Evolutionary conservation across 1,140 invertebrate genomes (phyloP).

Genomic region (Tetranychus urticae): DNA sequence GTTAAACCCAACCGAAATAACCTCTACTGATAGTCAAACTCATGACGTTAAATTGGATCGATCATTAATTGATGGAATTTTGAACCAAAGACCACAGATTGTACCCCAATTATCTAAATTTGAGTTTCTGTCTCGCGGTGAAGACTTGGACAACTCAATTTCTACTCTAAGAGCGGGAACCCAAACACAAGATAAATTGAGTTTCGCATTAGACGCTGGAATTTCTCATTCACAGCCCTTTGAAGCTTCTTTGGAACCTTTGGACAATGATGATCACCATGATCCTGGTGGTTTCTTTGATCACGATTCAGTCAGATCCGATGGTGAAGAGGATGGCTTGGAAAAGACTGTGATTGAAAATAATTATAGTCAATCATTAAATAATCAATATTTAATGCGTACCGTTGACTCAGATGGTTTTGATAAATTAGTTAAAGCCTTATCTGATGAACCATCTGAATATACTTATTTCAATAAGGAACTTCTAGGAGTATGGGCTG

Average conservation of each 20-base stretch:
- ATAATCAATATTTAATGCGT: not conserved
- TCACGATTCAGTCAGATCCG: not conserved
- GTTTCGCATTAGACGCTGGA: no score
- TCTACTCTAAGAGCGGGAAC: not conserved
- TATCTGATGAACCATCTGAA: constrained; percentile 24
- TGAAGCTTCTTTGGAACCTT: not conserved
- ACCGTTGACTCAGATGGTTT: not conserved
- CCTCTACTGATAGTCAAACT: not conserved
- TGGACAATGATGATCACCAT: not conserved
- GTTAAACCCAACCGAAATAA: not conserved
- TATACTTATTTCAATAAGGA: constrained; percentile 38
- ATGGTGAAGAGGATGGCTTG: not conserved
- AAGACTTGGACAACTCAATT: not conserved
- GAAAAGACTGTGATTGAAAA: not conserved
- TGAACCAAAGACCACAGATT: not conserved
- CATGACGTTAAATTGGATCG: not conserved
- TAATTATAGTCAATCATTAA: not conserved
- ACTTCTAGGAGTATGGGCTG: constrained; percentile 40
- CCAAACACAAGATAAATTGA: not conserved
- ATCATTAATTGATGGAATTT: not conserved
- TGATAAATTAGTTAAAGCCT: not conserved
- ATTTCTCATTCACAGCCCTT: no score
- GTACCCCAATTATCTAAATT: not conserved
- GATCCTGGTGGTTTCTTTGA: not conserved
- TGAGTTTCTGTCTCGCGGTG: not conserved